Evolutionary conservation across 2,888 invertebrate species (phyloP).

Genomic region (Alentia gelatinosa): DNA sequence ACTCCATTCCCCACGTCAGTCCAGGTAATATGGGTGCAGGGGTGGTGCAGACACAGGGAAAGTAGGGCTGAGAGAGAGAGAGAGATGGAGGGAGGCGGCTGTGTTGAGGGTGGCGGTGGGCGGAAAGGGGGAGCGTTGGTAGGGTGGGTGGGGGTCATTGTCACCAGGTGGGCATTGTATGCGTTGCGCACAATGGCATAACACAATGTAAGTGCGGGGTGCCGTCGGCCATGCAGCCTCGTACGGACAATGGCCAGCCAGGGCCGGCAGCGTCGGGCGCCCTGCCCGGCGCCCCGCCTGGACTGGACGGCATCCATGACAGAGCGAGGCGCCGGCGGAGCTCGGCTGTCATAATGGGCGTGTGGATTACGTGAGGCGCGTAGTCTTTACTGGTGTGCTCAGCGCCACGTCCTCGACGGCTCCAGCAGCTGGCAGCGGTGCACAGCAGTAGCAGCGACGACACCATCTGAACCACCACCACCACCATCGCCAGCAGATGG

Average conservation of each 20-base stretch:
- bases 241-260: conserved; percentile 32
- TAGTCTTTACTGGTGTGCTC: background rate
- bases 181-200: conserved; percentile 48
- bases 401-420: background rate
- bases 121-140: background rate
- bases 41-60: background rate
- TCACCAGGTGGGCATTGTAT: conserved; percentile 28
- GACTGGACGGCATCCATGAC: background rate
- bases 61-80: background rate
- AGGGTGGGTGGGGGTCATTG: background rate
- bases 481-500: background rate
- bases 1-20: background rate
- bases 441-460: background rate
- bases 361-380: background rate
- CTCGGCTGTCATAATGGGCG: background rate
- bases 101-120: background rate
- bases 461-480: background rate
- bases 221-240: background rate
- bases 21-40: conserved; percentile 17
- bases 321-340: background rate
- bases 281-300: background rate
- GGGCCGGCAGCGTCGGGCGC: background rate
- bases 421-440: background rate
- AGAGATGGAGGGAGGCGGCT: background rate
- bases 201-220: conserved; percentile 36